Conservation (phyloP, 2,797 vertebrate genomes). For the Chelmon rostratus region DNA sequence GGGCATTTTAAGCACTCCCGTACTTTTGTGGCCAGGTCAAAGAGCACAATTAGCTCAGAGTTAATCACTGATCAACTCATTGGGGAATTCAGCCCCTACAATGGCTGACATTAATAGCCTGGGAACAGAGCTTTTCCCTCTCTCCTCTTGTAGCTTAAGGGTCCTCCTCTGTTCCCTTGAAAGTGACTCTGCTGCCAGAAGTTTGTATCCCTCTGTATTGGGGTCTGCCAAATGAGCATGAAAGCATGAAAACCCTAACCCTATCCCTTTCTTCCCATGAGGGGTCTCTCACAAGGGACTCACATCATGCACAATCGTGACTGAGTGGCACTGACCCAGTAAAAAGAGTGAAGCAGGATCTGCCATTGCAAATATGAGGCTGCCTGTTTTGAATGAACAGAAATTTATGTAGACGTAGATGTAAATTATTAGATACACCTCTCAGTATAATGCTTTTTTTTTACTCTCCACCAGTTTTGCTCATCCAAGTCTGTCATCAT, state of each 20-base stretch:
- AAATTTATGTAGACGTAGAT: slow-evolving; percentile 8
- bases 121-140: slow-evolving; percentile 84
- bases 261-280: slow-evolving; percentile 69
- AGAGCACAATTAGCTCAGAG: slow-evolving; percentile 83
- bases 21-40: slow-evolving; percentile 80
- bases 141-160: slow-evolving; percentile 68
- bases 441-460: neutral
- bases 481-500: neutral
- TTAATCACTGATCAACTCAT: slow-evolving; percentile 86
- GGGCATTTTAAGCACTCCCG: slow-evolving; percentile 71
- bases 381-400: neutral
- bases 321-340: slow-evolving; percentile 42
- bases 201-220: slow-evolving; percentile 67
- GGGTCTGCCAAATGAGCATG: slow-evolving; percentile 68
- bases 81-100: slow-evolving; percentile 83
- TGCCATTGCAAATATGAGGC: slow-evolving; percentile 21
- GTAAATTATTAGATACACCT: neutral
- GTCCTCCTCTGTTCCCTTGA: slow-evolving; percentile 73
- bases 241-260: slow-evolving; percentile 69
- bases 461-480: neutral
- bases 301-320: slow-evolving; percentile 41
- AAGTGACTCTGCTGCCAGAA: slow-evolving; percentile 72
- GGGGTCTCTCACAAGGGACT: slow-evolving; percentile 54
- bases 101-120: slow-evolving; percentile 88
- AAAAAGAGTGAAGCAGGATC: slow-evolving; percentile 7